Evolutionary conservation across 2,888 invertebrate genomes (phyloP).

Genomic region (Scelioninae gen. 1): DNA sequence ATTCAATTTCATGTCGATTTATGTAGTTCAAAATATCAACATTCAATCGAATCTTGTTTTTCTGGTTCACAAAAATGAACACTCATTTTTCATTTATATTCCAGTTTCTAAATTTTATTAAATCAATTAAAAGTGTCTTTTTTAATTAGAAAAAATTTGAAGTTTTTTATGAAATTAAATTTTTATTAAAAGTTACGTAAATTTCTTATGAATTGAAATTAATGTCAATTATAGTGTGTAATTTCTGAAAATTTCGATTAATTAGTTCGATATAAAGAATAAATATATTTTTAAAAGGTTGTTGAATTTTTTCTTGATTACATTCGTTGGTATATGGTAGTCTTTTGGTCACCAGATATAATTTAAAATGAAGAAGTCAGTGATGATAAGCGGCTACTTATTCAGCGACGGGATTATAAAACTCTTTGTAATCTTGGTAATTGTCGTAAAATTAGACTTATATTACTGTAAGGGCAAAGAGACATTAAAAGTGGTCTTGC

Average conservation of each 20-base stretch:
- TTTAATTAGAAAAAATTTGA: no score
- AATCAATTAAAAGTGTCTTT: no score
- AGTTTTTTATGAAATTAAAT: no score
- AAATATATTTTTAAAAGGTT: background rate
- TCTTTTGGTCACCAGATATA: conserved; percentile 34
- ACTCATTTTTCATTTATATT: no score
- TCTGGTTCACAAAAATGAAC: no score
- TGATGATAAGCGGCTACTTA: conserved; percentile 82
- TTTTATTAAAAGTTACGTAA: no score
- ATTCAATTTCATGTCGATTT: background rate
- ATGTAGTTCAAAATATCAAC: background rate
- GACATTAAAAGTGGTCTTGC: conserved; percentile 77
- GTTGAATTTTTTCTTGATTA: conserved; percentile 20
- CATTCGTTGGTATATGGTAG: conserved; percentile 34
- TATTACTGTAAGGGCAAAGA: conserved; percentile 84
- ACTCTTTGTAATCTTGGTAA: conserved; percentile 84
- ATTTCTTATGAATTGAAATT: no score
- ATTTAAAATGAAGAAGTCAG: conserved; percentile 42
- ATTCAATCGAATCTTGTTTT: no score
- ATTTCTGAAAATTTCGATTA: no score
- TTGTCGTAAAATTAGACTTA: conserved; percentile 77
- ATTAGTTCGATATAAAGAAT: no score
- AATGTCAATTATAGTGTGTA: no score
- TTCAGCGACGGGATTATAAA: conserved; percentile 80
- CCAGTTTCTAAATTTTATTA: no score